Conservation (phyloP, 2,113 vertebrate species). For the Oxygymnocypris stewartii region DNA sequence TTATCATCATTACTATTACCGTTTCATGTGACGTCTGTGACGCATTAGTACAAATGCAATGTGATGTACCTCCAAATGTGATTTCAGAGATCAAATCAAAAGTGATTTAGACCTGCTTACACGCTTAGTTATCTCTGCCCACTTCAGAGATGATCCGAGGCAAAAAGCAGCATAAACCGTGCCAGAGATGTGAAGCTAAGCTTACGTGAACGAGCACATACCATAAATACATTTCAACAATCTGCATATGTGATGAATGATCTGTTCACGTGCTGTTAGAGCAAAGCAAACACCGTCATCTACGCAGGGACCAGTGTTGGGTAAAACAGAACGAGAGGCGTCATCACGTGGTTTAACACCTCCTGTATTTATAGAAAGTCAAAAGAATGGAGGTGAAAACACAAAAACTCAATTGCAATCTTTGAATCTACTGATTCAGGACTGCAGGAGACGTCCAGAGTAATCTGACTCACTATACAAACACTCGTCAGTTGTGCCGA, state of each 20-base stretch:
- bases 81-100: not conserved
- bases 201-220: not conserved
- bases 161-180: not conserved
- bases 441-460: not conserved
- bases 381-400: slow-evolving; percentile 7
- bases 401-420: not conserved
- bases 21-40: not conserved
- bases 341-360: not conserved
- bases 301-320: not conserved
- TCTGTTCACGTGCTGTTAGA: not conserved
- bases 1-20: not conserved
- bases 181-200: not conserved
- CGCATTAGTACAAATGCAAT: not conserved
- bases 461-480: not conserved
- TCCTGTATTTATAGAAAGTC: not conserved
- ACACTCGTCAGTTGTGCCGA: not conserved
- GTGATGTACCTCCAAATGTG: not conserved
- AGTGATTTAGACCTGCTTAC: not conserved
- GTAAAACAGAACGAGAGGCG: not conserved
- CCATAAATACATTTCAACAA: not conserved
- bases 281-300: not conserved
- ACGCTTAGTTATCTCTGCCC: no score
- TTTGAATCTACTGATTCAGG: not conserved
- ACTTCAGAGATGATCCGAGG: not conserved
- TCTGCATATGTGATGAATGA: not conserved